A percentile compares a stretch with the other conserved stretches of the same genome.
These are phyloP conservation scores for Anoplolepis gracilipes DNA, from an alignment of 1,140 invertebrate genomes.

Conservation along the genomic window DNA sequence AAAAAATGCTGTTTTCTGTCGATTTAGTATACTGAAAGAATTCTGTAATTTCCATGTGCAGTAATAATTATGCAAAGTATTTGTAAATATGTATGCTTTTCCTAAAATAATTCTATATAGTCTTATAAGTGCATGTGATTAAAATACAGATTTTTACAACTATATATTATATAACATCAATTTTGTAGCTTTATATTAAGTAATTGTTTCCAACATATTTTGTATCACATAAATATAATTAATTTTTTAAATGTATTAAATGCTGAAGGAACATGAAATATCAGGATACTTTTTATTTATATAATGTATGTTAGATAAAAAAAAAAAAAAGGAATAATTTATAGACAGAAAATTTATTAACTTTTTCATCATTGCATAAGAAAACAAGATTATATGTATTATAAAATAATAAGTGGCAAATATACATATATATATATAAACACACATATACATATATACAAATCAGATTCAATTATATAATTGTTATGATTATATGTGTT, in stretches of 20 bases:
- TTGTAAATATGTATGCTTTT: constrained; percentile 81
- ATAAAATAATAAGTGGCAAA: not conserved
- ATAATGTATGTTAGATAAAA: constrained; percentile 50
- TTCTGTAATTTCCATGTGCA: constrained; percentile 68
- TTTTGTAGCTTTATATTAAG: constrained; percentile 52
- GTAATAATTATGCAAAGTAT: constrained; percentile 76
- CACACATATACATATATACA: too few species aligned
- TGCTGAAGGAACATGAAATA: constrained; percentile 18
- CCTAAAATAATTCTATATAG: constrained; percentile 77
- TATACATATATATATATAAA: too few species aligned
- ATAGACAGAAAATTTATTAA: not conserved
- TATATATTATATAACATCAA: constrained; percentile 34
- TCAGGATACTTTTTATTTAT: constrained; percentile 23
- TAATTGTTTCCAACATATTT: constrained; percentile 32
- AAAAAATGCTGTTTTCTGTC: constrained; percentile 56
- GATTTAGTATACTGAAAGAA: constrained; percentile 45
- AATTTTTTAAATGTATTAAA: constrained; percentile 38
- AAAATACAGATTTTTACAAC: constrained; percentile 63
- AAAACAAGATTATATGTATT: constrained; percentile 10
- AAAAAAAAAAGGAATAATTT: not conserved
- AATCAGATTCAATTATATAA: not conserved
- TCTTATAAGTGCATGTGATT: constrained; percentile 65
- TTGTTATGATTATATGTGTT: not conserved
- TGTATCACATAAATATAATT: constrained; percentile 25
- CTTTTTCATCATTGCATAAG: not conserved